Conservation (phyloP, 2,888 invertebrate genomes). For the Conops quadrifasciatus region DNA sequence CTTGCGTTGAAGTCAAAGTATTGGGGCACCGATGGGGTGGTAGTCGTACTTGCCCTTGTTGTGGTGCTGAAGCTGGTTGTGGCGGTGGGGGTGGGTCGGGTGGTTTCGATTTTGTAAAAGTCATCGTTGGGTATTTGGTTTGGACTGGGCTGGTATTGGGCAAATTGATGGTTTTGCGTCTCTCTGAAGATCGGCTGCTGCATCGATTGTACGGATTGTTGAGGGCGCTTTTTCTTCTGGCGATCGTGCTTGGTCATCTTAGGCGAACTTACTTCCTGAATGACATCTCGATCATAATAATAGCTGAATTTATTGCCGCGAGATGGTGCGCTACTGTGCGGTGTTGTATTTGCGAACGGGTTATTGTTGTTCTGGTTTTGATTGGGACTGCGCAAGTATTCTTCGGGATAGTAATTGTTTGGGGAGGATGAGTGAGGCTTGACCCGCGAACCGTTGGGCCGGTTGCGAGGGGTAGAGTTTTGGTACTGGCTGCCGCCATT, state of each 20-base stretch:
- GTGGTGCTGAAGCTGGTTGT: conserved; percentile 64
- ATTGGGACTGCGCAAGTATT: conserved; percentile 34
- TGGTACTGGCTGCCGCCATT: conserved; percentile 42
- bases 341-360: conserved; percentile 49
- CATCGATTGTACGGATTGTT: conserved; percentile 50
- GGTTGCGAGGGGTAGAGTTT: conserved; percentile 41
- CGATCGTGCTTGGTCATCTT: conserved; percentile 59
- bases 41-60: conserved; percentile 66
- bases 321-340: conserved; percentile 46
- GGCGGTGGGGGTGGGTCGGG: conserved; percentile 50
- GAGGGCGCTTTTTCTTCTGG: conserved; percentile 60
- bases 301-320: conserved; percentile 60
- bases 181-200: conserved; percentile 47
- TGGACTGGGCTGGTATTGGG: conserved; percentile 55
- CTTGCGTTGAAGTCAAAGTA: conserved; percentile 56
- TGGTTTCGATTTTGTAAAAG: conserved; percentile 54
- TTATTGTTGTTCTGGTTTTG: conserved; percentile 41
- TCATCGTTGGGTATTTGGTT: conserved; percentile 62
- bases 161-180: conserved; percentile 55
- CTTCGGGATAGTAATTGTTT: conserved; percentile 47
- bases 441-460: conserved; percentile 40
- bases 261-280: conserved; percentile 59
- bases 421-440: conserved; percentile 45
- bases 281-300: conserved; percentile 57
- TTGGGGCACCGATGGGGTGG: conserved; percentile 52